Conservation (phyloP, 2,113 vertebrate genomes). For the Myxocyprinus asiaticus region DNA sequence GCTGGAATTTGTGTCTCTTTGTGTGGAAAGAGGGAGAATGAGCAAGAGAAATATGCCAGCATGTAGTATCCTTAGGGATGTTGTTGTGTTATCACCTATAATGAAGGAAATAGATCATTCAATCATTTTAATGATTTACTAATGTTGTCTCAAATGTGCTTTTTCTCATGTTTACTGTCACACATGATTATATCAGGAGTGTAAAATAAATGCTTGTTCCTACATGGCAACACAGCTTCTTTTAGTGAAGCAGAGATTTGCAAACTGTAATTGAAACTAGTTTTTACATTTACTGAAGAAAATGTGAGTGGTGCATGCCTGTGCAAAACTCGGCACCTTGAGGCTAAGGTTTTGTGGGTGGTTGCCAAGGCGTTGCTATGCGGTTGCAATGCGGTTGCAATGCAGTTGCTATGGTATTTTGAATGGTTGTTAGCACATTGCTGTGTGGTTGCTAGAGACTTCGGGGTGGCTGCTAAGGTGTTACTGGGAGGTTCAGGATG, state of each 20-base stretch:
- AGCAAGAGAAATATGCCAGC: conserved; percentile 1
- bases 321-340: not conserved
- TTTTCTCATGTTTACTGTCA: conserved; percentile 9
- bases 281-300: too few species aligned
- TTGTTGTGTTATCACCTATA: conserved; percentile 9
- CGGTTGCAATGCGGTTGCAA: not conserved
- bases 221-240: not conserved
- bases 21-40: not conserved
- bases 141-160: not conserved
- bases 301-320: not conserved
- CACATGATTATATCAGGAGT: not conserved
- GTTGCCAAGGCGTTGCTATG: not conserved
- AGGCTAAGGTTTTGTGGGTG: not conserved
- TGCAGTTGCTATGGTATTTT: not conserved
- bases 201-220: not conserved
- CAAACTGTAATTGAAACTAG: not conserved
- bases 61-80: not conserved
- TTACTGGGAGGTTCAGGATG: too few species aligned
- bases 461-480: not conserved
- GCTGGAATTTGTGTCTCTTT: conserved; percentile 6
- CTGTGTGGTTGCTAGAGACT: not conserved
- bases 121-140: conserved; percentile 15
- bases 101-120: conserved; percentile 9
- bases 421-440: not conserved
- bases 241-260: too few species aligned